phyloP scores from a whole-genome alignment of 2,113 vertebrate genomes.

The Cisticola juncidis region DNA sequence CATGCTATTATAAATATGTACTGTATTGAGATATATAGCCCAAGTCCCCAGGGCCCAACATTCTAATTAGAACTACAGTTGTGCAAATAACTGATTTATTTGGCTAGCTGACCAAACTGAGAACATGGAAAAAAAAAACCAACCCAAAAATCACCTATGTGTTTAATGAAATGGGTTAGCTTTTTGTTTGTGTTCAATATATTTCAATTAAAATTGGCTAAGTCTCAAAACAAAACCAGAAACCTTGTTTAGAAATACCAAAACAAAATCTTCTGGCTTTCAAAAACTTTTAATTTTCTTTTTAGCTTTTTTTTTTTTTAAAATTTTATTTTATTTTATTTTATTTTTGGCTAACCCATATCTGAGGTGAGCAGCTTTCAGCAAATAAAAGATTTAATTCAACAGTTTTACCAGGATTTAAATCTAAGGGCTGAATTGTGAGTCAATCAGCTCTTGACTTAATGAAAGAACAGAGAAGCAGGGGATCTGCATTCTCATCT shows the following conservation, averaged over 20 bases:
- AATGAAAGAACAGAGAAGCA: not conserved
- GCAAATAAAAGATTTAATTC: not conserved
- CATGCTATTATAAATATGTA: slow-evolving; percentile 27
- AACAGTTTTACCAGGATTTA: not conserved
- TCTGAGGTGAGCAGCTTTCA: not conserved
- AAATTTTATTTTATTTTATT: not conserved
- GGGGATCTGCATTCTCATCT: not conserved
- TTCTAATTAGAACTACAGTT: slow-evolving; percentile 41
- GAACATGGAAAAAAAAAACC: not conserved
- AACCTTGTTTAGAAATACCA: not conserved
- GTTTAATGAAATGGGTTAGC: not conserved
- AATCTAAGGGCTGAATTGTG: not conserved
- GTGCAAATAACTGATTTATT: slow-evolving; percentile 52
- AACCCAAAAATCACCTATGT: not conserved
- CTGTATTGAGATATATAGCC: slow-evolving; percentile 36
- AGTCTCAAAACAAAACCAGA: not conserved
- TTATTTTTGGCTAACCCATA: not conserved
- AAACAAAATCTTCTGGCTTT: not conserved
- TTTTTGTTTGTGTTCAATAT: not conserved
- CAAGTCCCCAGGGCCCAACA: not conserved
- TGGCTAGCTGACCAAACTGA: slow-evolving; percentile 22
- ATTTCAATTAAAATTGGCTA: not conserved
- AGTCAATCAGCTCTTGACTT: not conserved
- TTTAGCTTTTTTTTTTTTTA: not conserved
- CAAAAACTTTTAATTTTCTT: not conserved